Percentiles rank a stretch among this genome's conserved stretches.
Conservation (phyloP, 2,888 invertebrate genomes). For the Drosophila macrospina region DNA sequence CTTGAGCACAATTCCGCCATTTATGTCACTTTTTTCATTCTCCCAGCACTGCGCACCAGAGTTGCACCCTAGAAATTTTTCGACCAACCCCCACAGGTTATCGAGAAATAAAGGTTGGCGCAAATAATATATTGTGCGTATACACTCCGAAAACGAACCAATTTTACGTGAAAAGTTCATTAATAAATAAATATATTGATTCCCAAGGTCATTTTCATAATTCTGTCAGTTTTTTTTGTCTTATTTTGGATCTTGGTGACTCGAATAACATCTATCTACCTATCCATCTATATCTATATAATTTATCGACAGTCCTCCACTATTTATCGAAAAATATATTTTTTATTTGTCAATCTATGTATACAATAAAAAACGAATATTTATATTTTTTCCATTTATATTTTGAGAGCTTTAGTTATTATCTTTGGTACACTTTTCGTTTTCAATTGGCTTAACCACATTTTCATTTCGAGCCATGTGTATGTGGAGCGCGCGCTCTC, state of each 20-base stretch:
- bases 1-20: conserved; percentile 84
- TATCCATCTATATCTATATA: too few relatives aligned
- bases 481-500: conserved; percentile 34
- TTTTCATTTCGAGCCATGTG: conserved; percentile 28
- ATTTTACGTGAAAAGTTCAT: background rate
- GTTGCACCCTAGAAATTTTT: conserved; percentile 38
- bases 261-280: background rate
- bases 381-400: background rate
- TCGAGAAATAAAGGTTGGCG: conserved; percentile 39
- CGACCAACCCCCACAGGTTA: conserved; percentile 36
- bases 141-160: background rate
- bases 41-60: conserved; percentile 57
- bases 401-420: background rate
- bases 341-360: background rate
- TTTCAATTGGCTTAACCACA: conserved; percentile 2
- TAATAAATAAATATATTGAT: background rate
- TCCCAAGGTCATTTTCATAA: background rate
- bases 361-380: background rate
- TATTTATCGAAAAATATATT: conserved; percentile 31
- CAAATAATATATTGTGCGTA: conserved; percentile 23
- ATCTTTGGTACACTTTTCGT: background rate
- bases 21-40: conserved; percentile 83
- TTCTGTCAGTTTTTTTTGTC: background rate
- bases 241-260: background rate
- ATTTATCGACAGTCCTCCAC: conserved; percentile 32